phyloP scores from a whole-genome alignment of 1,140 invertebrate species.

The Oryctes rhinoceros region DNA sequence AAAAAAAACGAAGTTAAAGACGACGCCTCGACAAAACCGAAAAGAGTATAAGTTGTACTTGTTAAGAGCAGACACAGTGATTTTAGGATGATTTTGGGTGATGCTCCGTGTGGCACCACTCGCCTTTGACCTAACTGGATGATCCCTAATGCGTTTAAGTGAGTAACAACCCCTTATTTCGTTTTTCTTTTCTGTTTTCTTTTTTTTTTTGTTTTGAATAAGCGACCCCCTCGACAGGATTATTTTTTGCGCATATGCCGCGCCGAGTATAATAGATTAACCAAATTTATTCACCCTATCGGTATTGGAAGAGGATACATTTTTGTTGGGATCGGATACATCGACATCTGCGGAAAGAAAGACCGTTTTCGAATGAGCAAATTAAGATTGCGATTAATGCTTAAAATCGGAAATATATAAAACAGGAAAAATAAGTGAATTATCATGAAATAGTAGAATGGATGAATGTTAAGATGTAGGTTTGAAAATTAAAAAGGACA shows the following conservation, averaged over 20 bases:
- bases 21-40: conserved; percentile 32
- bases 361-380: too few species aligned
- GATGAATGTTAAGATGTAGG: too few species aligned
- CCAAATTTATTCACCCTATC: conserved; percentile 17
- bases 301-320: neutral
- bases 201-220: neutral
- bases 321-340: neutral
- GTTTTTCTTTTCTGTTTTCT: too few species aligned
- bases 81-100: conserved; percentile 59
- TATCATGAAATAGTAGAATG: too few species aligned
- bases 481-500: too few species aligned
- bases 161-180: conserved; percentile 43
- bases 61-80: conserved; percentile 42
- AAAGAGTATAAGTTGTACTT: neutral
- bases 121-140: conserved; percentile 59
- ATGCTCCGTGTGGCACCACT: conserved; percentile 58
- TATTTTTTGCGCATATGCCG: neutral
- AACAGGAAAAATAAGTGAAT: too few species aligned
- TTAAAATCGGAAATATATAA: too few species aligned
- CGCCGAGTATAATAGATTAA: neutral
- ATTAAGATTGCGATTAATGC: too few species aligned
- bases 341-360: too few species aligned
- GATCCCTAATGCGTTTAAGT: conserved; percentile 58
- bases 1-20: conserved; percentile 34
- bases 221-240: neutral